These are phyloP conservation scores for Silurus meridionalis DNA, from an alignment of 2,113 vertebrate species.

Conservation along the genomic window DNA sequence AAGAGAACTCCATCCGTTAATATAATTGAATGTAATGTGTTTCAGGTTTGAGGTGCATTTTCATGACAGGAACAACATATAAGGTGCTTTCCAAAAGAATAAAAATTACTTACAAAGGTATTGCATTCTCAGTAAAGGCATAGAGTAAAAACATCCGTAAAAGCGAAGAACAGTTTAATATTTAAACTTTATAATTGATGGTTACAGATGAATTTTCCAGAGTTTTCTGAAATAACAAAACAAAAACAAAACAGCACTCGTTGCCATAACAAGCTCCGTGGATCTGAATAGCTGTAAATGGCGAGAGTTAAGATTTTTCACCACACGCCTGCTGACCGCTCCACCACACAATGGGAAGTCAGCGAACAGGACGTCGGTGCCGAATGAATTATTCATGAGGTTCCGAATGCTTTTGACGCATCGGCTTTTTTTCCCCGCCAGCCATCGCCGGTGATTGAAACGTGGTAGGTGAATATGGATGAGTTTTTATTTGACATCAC, in stretches of 20 bases:
- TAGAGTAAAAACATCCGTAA: too few relatives aligned
- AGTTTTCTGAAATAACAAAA: background rate
- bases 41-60: too few relatives aligned
- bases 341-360: slow-evolving; percentile 37
- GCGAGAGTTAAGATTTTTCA: slow-evolving; percentile 21
- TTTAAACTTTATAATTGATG: background rate
- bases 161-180: too few relatives aligned
- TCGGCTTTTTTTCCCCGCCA: slow-evolving; percentile 34
- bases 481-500: slow-evolving; percentile 6
- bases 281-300: slow-evolving; percentile 5
- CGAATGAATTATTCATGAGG: slow-evolving; percentile 35
- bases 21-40: too few relatives aligned
- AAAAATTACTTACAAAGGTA: too few relatives aligned
- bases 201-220: background rate
- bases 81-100: too few relatives aligned
- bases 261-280: slow-evolving; percentile 10
- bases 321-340: slow-evolving; percentile 4
- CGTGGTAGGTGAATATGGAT: slow-evolving; percentile 3
- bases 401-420: slow-evolving; percentile 13
- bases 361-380: slow-evolving; percentile 18
- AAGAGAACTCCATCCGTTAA: too few relatives aligned
- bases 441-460: slow-evolving; percentile 28
- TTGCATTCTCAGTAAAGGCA: too few relatives aligned
- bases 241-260: slow-evolving; percentile 23
- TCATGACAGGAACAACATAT: too few relatives aligned